These are phyloP conservation scores for Rhopalosiphum nymphaeae DNA, from an alignment of 2,888 invertebrate species.

Conservation along the genomic window DNA sequence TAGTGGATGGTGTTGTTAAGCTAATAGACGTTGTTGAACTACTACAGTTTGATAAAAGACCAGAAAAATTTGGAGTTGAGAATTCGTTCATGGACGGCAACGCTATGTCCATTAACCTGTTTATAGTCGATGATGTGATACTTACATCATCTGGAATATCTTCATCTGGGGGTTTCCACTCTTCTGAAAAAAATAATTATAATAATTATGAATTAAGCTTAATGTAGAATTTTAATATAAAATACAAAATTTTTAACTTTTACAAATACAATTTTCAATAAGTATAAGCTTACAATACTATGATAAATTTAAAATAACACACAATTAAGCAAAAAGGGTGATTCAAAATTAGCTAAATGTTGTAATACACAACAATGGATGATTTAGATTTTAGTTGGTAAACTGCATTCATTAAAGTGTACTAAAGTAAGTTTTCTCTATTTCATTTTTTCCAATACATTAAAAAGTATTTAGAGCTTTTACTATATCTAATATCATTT, in stretches of 20 bases:
- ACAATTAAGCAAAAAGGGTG: not conserved
- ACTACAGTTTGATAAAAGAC: conserved; percentile 68
- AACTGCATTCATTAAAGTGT: not conserved
- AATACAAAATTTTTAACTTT: not conserved
- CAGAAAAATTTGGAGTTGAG: conserved; percentile 66
- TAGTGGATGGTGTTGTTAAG: conserved; percentile 71
- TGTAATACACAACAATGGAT: not conserved
- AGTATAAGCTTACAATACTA: not conserved
- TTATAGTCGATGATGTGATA: conserved; percentile 57
- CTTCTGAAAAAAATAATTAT: conserved; percentile 23
- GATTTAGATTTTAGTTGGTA: not conserved
- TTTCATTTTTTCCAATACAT: not conserved
- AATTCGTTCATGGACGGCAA: conserved; percentile 47
- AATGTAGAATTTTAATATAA: not conserved
- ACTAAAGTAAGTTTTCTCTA: not conserved
- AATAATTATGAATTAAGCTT: not conserved
- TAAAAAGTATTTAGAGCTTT: not conserved
- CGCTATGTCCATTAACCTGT: conserved; percentile 45
- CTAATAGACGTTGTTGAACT: conserved; percentile 66
- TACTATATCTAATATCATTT: not conserved
- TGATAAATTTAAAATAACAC: not conserved
- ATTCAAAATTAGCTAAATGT: not conserved
- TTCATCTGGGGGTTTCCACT: conserved; percentile 67
- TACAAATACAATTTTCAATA: not conserved
- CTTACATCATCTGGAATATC: conserved; percentile 63